Conservation (phyloP, 2,113 vertebrate genomes). For the Triplophysa tibetana region DNA sequence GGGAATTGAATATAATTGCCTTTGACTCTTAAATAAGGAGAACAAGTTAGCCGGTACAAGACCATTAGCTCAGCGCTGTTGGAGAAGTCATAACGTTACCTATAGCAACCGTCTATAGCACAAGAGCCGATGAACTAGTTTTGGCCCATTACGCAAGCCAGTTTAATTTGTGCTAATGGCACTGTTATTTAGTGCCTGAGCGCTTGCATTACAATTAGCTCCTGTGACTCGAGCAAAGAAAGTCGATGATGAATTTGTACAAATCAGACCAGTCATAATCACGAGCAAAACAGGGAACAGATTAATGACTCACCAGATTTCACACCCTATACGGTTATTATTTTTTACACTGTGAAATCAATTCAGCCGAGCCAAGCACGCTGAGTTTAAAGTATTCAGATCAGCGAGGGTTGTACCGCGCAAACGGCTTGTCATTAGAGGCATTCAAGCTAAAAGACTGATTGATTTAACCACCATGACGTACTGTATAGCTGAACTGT, state of each 20-base stretch:
- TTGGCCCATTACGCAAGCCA: constrained; percentile 14
- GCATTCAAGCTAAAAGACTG: constrained; percentile 45
- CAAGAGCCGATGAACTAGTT: constrained; percentile 9
- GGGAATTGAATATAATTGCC: not conserved
- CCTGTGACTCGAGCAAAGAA: not conserved
- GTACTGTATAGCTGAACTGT: constrained; percentile 32
- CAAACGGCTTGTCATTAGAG: constrained; percentile 46
- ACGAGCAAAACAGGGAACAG: constrained; percentile 14
- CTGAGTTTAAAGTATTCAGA: constrained; percentile 24
- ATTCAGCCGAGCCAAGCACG: constrained; percentile 2
- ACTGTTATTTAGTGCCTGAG: constrained; percentile 9
- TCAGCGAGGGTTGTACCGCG: constrained; percentile 15
- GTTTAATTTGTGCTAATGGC: constrained; percentile 36
- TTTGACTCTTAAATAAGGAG: not conserved
- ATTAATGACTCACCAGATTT: constrained; percentile 34
- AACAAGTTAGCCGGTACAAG: not conserved
- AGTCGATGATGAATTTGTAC: constrained; percentile 14
- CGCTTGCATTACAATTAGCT: constrained; percentile 24
- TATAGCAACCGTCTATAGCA: not conserved
- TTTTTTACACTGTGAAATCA: constrained; percentile 28
- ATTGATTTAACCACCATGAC: constrained; percentile 36
- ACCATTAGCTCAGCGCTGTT: not conserved
- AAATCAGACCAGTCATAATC: constrained; percentile 27
- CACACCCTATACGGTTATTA: constrained; percentile 16
- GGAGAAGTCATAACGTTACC: not conserved